Conservation (phyloP, 2,888 invertebrate species). For the Ichneumoninae sp. region DNA sequence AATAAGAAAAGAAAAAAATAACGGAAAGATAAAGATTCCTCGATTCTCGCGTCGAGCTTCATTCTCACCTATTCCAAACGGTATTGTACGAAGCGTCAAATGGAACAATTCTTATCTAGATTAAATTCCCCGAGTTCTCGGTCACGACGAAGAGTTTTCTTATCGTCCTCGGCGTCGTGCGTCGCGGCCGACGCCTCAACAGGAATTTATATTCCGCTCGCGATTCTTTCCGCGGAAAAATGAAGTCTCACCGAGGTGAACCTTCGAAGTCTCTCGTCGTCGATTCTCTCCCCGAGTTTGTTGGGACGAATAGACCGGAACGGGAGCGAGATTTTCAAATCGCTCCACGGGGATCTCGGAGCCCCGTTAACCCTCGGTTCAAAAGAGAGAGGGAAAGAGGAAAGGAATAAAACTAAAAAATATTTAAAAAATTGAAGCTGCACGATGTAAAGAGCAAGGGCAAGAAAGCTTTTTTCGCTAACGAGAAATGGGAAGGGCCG, state of each 20-base stretch:
- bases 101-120: constrained; percentile 60
- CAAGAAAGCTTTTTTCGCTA: constrained; percentile 37
- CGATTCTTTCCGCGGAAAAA: constrained; percentile 55
- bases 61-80: constrained; percentile 22
- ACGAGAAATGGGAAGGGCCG: constrained; percentile 57
- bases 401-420: not conserved
- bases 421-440: constrained; percentile 20
- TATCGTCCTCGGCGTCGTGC: constrained; percentile 20
- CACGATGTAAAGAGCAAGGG: not conserved
- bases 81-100: constrained; percentile 38
- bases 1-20: constrained; percentile 35
- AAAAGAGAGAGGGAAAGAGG: constrained; percentile 27
- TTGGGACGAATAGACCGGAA: constrained; percentile 59
- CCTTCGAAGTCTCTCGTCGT: constrained; percentile 32
- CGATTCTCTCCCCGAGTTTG: constrained; percentile 40
- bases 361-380: constrained; percentile 29
- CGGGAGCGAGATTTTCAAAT: constrained; percentile 59
- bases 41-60: constrained; percentile 44
- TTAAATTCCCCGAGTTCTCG: constrained; percentile 60
- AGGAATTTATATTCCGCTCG: constrained; percentile 64
- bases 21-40: constrained; percentile 60
- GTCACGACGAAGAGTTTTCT: constrained; percentile 43
- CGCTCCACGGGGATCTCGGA: constrained; percentile 41
- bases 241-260: constrained; percentile 50
- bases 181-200: constrained; percentile 31